Evolutionary conservation across 2,888 invertebrate genomes (phyloP), one percentile per base, ranked within the genome.

Genomic region (Acanthosepion pharaonis): DNA sequence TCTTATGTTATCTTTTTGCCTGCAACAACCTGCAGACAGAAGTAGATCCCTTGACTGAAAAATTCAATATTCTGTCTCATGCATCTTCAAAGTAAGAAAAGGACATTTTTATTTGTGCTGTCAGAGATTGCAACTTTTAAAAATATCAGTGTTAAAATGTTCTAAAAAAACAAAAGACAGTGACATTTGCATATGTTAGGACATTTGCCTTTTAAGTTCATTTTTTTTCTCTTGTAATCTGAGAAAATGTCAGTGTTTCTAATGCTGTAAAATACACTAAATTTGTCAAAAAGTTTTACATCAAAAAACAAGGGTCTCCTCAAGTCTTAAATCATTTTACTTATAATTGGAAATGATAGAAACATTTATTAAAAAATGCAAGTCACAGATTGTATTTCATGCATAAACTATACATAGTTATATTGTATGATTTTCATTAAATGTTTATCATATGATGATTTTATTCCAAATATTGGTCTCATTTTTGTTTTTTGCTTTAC

Each of bases 21-120:
- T 78, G 15, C 15, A 15, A 78, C n/a, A 78, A 78, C n/a, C 78
- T 33, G 78, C 78, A 78, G 78, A 78, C 78, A 23, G 59, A 78
- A 78, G 78, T 78, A 18, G 18, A n/a, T 78, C 78, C 78, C 78
- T 78, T 78, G 78, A 78, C 33, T 78, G n/a, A 78, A 78, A 78
- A 78, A 78, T 78, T 78, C 78, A 78, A 78, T 78, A 78, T n/a
- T 78, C 78, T n/a, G n/a, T n/a, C 78, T 78, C 15, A 78, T 78
- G 33, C 8, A 78, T 78, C 59, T 20, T 23, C 59, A 33, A 78
- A n/a, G n/a, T 33, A n/a, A 33, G n/a, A 78, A n/a, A 33, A 78
- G 15, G 15, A 78, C 20, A 78, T n/a, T 78, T 33, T n/a, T n/a
- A 78, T 78, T 78, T 78, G 11, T n/a, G n/a, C 33, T 78, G 78